Percentiles rank a stretch among this genome's conserved stretches.
phyloP scores from a whole-genome alignment of 2,797 vertebrate species.

The Lepilemur ruficaudatus region DNA sequence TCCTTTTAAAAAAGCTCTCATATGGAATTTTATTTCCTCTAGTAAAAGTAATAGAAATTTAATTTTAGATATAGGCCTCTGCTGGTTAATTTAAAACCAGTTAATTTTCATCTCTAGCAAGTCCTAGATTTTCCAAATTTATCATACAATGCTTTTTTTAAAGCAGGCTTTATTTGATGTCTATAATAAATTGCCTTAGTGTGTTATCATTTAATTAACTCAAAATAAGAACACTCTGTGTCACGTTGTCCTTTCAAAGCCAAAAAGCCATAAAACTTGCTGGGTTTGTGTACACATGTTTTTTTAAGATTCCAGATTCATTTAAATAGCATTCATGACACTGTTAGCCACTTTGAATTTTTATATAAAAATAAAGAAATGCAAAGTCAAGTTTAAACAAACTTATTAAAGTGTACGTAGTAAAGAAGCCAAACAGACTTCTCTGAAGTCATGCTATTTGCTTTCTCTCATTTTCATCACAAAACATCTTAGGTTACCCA shows the following conservation, averaged over 20 bases:
- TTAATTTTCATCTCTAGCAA: constrained; percentile 56
- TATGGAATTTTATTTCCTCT: constrained; percentile 58
- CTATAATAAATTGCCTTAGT: constrained; percentile 37
- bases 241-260: constrained; percentile 34
- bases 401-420: background rate
- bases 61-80: constrained; percentile 65
- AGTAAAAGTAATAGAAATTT: constrained; percentile 67
- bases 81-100: constrained; percentile 56
- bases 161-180: constrained; percentile 44
- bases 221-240: background rate
- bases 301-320: constrained; percentile 37
- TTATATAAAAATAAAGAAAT: constrained; percentile 40
- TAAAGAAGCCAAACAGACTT: background rate
- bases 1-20: constrained; percentile 35
- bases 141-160: constrained; percentile 9
- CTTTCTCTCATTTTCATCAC: background rate
- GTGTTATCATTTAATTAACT: constrained; percentile 64
- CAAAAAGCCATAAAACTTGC: background rate
- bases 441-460: background rate
- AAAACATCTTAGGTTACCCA: background rate
- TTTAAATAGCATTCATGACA: background rate
- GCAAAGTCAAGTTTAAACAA: constrained; percentile 45
- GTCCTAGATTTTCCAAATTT: constrained; percentile 49
- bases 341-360: background rate
- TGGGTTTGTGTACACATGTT: background rate